phyloP scores from a whole-genome alignment of 37 sponge, comb jelly and placozoan genomes.

The Spongia lamella region DNA sequence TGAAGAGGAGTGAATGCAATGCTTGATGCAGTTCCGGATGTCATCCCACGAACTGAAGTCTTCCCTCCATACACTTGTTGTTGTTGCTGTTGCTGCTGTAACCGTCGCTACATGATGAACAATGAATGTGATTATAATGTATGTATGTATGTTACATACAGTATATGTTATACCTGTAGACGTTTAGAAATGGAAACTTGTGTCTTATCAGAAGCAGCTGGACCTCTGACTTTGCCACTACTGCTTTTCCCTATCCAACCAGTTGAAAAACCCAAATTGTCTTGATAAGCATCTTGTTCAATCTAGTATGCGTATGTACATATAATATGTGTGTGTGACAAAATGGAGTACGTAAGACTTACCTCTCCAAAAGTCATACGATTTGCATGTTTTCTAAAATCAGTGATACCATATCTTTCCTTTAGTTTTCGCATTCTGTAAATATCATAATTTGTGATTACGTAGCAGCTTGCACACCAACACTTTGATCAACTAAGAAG shows the following conservation, averaged over 20 bases:
- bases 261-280: conserved; percentile 86
- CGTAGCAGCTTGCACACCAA: too few species aligned
- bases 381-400: conserved; percentile 94
- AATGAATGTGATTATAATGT: too few species aligned
- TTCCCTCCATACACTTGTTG: conserved; percentile 90
- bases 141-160: too few species aligned
- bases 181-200: conserved; percentile 90
- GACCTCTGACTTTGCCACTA: conserved; percentile 85
- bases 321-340: too few species aligned
- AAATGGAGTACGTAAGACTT: background rate
- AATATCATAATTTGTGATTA: too few species aligned
- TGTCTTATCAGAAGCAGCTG: conserved; percentile 86
- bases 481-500: too few species aligned
- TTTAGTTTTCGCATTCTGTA: too few species aligned
- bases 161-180: conserved; percentile 79
- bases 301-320: conserved; percentile 71
- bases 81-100: conserved; percentile 68
- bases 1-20: conserved; percentile 97
- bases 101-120: too few species aligned
- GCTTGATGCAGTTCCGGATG: conserved; percentile 93
- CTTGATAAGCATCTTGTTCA: conserved; percentile 94
- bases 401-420: conserved; percentile 71
- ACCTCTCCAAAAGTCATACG: conserved; percentile 96
- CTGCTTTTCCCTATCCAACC: conserved; percentile 88
- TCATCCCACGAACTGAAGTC: conserved; percentile 77